Evolutionary conservation across 2,888 invertebrate genomes (phyloP).

Genomic region (Drosophila multiciliata): DNA sequence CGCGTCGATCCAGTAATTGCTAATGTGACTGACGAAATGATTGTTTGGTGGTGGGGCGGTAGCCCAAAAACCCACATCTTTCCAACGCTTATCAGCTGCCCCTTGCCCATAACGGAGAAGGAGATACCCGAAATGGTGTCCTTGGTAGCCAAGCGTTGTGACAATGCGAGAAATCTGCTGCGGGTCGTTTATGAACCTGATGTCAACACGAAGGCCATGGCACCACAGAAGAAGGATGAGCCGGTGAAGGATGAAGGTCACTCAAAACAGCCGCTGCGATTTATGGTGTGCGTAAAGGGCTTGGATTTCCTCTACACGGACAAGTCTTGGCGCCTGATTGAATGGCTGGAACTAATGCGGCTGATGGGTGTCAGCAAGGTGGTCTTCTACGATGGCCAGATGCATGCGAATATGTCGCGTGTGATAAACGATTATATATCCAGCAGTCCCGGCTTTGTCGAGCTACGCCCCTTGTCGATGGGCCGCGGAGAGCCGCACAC

Average conservation of each 20-base stretch:
- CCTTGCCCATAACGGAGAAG: slow-evolving; percentile 87
- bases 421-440: slow-evolving; percentile 88
- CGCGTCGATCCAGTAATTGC: slow-evolving; percentile 91
- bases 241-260: not conserved
- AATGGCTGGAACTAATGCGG: slow-evolving; percentile 96
- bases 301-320: slow-evolving; percentile 96
- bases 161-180: slow-evolving; percentile 92
- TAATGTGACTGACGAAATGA: slow-evolving; percentile 93
- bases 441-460: slow-evolving; percentile 87
- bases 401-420: slow-evolving; percentile 95
- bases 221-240: not conserved
- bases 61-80: slow-evolving; percentile 91
- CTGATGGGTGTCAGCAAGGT: slow-evolving; percentile 95
- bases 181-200: slow-evolving; percentile 90
- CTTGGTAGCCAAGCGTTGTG: slow-evolving; percentile 91
- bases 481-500: slow-evolving; percentile 95
- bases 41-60: slow-evolving; percentile 97
- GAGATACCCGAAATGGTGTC: slow-evolving; percentile 87
- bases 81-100: slow-evolving; percentile 94
- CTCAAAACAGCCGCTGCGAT: slow-evolving; percentile 3
- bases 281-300: slow-evolving; percentile 85
- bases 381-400: slow-evolving; percentile 93
- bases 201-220: too few species aligned
- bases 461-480: slow-evolving; percentile 91
- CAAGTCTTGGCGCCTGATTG: slow-evolving; percentile 93